phyloP scores from a whole-genome alignment of 2,797 vertebrate species.

The Enteromius afrohamiltoni region DNA sequence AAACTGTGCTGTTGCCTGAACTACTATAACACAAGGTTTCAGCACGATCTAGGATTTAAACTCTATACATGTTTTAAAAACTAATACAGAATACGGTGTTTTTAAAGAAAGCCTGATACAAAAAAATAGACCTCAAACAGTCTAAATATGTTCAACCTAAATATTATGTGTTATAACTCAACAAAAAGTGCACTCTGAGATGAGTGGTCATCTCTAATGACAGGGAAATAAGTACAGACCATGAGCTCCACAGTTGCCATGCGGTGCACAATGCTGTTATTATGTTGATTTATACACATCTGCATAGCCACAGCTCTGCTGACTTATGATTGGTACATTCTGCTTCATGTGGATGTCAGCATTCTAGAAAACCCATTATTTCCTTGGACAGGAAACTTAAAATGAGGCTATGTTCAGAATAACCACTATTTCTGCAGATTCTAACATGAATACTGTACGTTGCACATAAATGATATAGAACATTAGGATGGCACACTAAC shows the following conservation, averaged over 20 bases:
- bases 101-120: background rate
- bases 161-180: background rate
- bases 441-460: background rate
- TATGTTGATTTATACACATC: slow-evolving; percentile 54
- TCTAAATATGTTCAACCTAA: background rate
- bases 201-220: slow-evolving; percentile 24
- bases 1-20: slow-evolving; percentile 50
- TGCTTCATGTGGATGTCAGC: slow-evolving; percentile 22
- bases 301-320: slow-evolving; percentile 43
- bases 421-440: background rate
- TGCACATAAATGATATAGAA: background rate
- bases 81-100: background rate
- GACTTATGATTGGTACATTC: slow-evolving; percentile 1
- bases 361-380: slow-evolving; percentile 19
- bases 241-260: background rate
- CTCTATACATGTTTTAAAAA: background rate
- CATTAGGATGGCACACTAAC: background rate
- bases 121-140: background rate
- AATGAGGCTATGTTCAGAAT: background rate
- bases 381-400: background rate
- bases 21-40: slow-evolving; percentile 16
- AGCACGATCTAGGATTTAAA: slow-evolving; percentile 5
- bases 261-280: slow-evolving; percentile 33
- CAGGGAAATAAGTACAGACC: background rate
- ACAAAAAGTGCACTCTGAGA: background rate